Conservation (phyloP, 2,797 vertebrate species). For the Onychomys leucogaster region DNA sequence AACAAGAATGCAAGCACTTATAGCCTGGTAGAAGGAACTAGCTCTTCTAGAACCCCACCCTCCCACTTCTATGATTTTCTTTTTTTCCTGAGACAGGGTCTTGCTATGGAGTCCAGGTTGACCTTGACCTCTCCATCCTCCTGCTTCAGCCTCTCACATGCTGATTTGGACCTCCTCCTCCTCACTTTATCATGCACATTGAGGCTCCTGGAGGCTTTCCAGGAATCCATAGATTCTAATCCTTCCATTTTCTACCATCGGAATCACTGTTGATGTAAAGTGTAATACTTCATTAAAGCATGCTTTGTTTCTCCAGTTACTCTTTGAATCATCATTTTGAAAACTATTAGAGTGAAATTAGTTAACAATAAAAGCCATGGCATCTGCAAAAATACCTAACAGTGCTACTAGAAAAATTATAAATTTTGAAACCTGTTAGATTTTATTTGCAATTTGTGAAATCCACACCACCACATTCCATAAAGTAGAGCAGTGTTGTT, state of each 20-base stretch:
- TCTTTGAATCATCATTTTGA: neutral
- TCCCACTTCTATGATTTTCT: too few relatives aligned
- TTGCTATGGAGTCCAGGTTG: neutral
- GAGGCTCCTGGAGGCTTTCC: neutral
- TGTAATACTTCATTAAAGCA: neutral
- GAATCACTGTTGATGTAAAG: neutral
- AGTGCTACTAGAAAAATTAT: neutral
- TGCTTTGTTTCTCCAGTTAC: neutral
- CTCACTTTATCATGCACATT: neutral
- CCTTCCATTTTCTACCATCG: neutral
- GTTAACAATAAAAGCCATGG: slow-evolving; percentile 23
- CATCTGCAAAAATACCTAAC: neutral
- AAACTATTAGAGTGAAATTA: neutral
- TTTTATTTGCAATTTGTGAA: neutral
- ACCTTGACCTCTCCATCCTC: neutral
- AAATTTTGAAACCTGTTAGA: neutral
- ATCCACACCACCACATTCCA: neutral
- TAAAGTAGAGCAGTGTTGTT: neutral
- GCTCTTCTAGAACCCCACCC: neutral
- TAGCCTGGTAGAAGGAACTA: neutral
- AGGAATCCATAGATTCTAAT: neutral
- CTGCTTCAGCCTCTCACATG: neutral
- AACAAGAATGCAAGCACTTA: neutral
- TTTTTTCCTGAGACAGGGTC: neutral
- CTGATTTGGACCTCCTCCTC: too few relatives aligned